These are phyloP conservation scores for Nycticryphes semicollaris DNA, from an alignment of 2,113 vertebrate species.

Conservation along the genomic window DNA sequence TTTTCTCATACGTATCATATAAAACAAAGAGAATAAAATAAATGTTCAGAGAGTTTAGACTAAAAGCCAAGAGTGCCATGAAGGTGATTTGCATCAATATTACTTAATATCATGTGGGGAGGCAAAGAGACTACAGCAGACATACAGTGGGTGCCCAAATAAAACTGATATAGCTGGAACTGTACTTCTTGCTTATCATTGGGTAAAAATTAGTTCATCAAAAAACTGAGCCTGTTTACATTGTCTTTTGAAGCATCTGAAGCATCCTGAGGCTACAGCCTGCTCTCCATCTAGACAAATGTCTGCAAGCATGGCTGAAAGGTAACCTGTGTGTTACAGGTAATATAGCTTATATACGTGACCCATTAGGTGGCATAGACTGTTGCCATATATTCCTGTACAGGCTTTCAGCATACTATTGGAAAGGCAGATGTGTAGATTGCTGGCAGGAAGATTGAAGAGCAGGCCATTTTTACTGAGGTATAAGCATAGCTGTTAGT, in stretches of 20 bases:
- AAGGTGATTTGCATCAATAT: background rate
- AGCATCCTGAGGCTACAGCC: background rate
- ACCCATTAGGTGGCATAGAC: background rate
- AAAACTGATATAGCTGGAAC: background rate
- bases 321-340: background rate
- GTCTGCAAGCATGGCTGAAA: background rate
- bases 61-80: background rate
- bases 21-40: background rate
- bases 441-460: background rate
- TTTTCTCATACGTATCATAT: background rate
- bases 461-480: background rate
- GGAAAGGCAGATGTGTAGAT: background rate
- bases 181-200: background rate
- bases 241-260: background rate
- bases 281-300: background rate
- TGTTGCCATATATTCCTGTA: rapidly evolving
- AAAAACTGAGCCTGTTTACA: background rate
- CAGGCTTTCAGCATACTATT: background rate
- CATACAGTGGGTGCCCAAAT: background rate
- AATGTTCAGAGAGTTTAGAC: background rate
- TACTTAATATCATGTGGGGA: background rate
- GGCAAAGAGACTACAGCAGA: background rate
- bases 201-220: background rate
- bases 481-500: background rate
- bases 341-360: background rate